These are phyloP conservation scores for Ormyrus thymus DNA, from an alignment of 2,888 invertebrate genomes.

Conservation along the genomic window DNA sequence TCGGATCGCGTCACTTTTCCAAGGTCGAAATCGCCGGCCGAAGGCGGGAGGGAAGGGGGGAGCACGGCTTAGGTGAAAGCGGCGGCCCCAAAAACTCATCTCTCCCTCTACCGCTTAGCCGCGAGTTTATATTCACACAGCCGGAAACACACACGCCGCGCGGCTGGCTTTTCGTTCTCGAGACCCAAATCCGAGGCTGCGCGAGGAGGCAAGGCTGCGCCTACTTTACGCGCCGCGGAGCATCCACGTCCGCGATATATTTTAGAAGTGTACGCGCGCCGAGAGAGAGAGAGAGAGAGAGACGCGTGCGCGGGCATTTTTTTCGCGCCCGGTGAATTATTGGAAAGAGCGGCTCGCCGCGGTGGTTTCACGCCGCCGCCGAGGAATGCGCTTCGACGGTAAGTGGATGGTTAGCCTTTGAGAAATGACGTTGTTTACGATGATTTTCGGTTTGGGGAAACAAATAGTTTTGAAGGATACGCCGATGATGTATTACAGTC, in stretches of 20 bases:
- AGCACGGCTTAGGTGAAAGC: constrained; percentile 36
- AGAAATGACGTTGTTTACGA: no score
- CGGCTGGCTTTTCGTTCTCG: constrained; percentile 61
- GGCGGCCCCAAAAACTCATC: constrained; percentile 47
- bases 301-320: neutral
- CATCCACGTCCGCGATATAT: constrained; percentile 8
- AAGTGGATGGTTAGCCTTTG: no score
- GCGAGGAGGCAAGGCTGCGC: constrained; percentile 51
- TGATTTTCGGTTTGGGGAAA: no score
- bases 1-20: constrained; percentile 30
- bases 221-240: constrained; percentile 61
- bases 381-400: no score
- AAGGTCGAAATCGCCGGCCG: constrained; percentile 40
- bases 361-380: no score
- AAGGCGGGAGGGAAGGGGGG: neutral
- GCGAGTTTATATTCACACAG: constrained; percentile 41
- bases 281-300: neutral
- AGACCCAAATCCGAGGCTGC: constrained; percentile 63
- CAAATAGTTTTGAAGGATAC: no score
- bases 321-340: neutral
- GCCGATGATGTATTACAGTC: no score
- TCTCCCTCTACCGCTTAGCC: constrained; percentile 3
- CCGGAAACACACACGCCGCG: constrained; percentile 22
- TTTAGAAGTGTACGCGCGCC: constrained; percentile 11
- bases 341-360: neutral